Evolutionary conservation across 2,888 invertebrate genomes (phyloP), one percentile per base, ranked within the genome.

Genomic region (Brachynemurus nebulosus): DNA sequence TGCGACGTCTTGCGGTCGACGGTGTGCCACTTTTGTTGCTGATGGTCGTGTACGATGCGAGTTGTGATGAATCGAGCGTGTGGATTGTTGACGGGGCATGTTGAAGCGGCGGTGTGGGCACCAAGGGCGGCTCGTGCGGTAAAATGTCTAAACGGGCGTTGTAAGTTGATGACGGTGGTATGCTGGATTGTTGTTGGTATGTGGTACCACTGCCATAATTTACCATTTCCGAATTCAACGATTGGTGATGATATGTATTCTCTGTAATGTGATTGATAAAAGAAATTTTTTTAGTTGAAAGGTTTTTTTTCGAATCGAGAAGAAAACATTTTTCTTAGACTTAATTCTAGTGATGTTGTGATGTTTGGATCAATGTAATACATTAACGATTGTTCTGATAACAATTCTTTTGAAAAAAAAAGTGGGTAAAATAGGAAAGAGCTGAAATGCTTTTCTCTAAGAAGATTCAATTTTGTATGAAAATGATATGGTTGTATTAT

Each of bases 141-240:
- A 37, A 20, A 37, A 37, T 37, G 8, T 37, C 37, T 21, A 37
- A 37, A 20, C 37, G 37, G 11, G 19, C 37, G n/a, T 20, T 12
- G 14, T 30, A 30, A 12, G 30, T 12, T 30, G 30, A 8, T 6
- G 30, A 30, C n/a, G 33, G 33, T 14, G 33, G 12, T 33, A 33
- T 33, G 5, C 12, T 16, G 9, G n/a, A 33, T 12, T 33, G n/a
- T 33, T 14, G 33, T 33, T 14, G 16, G 33, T 16, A 14, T 33
- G 33, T 14, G 6, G 37, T 19, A 37, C 12, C 20, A n/a, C 12
- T 37, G 18, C 20, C 19, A n/a, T 20, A 20, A 20, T 30, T 30
- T 11, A 30, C 30, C n/a, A 30, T 30, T 30, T 14, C 30, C 14
- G 30, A 4, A 30, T 14, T 5, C 14, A 30, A 30, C 14, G 30